Percentiles rank a stretch among this genome's conserved stretches.
These are phyloP conservation scores for Eptatretus burgeri DNA, from an alignment of 2,113 vertebrate species.

Conservation along the genomic window DNA sequence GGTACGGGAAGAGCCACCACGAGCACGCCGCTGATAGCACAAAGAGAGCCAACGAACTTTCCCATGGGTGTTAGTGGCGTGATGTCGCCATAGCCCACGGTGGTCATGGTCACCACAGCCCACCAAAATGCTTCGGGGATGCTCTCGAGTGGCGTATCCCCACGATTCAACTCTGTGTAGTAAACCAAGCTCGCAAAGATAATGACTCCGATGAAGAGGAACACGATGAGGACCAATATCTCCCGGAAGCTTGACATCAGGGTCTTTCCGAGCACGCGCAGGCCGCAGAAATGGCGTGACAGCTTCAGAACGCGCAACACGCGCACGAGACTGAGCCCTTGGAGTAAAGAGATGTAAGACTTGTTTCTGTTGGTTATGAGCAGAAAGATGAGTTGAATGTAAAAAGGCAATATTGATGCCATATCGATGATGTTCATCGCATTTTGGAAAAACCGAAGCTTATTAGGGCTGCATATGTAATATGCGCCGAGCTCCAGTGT, in stretches of 20 bases:
- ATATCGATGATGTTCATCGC: slow-evolving; percentile 79
- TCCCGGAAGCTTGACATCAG: slow-evolving; percentile 59
- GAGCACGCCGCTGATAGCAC: slow-evolving; percentile 56
- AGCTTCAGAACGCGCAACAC: slow-evolving; percentile 24
- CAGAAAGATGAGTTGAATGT: slow-evolving; percentile 47
- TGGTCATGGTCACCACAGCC: slow-evolving; percentile 75
- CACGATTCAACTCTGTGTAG: slow-evolving; percentile 46
- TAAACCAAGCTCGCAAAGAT: slow-evolving; percentile 58
- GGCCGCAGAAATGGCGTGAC: slow-evolving; percentile 52
- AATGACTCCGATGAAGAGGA: slow-evolving; percentile 68
- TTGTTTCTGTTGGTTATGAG: slow-evolving; percentile 31
- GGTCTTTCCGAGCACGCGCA: slow-evolving; percentile 61
- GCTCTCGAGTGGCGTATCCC: slow-evolving; percentile 35
- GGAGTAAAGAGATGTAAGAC: slow-evolving; percentile 50
- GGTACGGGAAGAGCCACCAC: slow-evolving; percentile 66
- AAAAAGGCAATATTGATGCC: slow-evolving; percentile 58
- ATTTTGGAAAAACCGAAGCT: slow-evolving; percentile 43
- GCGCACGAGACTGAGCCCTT: slow-evolving; percentile 44
- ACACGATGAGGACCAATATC: slow-evolving; percentile 62
- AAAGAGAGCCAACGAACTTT: slow-evolving; percentile 63
- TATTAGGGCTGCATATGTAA: slow-evolving; percentile 32
- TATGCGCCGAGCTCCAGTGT: slow-evolving; percentile 45
- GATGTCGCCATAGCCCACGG: slow-evolving; percentile 71
- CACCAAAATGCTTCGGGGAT: slow-evolving; percentile 77
- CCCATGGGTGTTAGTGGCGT: slow-evolving; percentile 43